These are phyloP conservation scores for Heliconius aoede DNA, from an alignment of 2,888 invertebrate species.

Conservation along the genomic window DNA sequence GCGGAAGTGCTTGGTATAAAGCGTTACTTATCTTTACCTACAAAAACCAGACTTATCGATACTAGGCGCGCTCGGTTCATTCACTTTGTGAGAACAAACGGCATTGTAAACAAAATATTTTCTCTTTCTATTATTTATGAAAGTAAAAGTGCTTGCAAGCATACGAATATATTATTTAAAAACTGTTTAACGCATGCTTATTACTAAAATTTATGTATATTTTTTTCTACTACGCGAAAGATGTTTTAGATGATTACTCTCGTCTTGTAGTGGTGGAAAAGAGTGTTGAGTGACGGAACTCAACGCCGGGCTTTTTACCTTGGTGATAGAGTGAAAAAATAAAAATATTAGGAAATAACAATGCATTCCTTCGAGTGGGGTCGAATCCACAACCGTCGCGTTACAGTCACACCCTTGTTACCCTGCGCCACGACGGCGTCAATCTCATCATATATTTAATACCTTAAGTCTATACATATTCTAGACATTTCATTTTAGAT, in stretches of 20 bases:
- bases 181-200: neutral
- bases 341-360: too few species aligned
- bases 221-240: neutral
- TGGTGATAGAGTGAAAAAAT: too few species aligned
- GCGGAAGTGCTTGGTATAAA: neutral
- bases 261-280: neutral
- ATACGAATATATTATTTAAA: slow-evolving; percentile 19
- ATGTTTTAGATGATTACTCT: too few species aligned
- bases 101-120: slow-evolving; percentile 38
- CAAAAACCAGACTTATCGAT: slow-evolving; percentile 21
- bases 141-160: slow-evolving; percentile 38
- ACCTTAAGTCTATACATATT: neutral
- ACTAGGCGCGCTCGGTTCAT: slow-evolving; percentile 29
- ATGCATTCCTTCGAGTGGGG: too few species aligned
- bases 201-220: neutral
- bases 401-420: too few species aligned
- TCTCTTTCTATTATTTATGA: slow-evolving; percentile 37
- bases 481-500: neutral
- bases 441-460: too few species aligned
- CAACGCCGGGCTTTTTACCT: too few species aligned
- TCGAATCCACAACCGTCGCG: too few species aligned
- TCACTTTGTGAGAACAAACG: slow-evolving; percentile 40
- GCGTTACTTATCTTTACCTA: slow-evolving; percentile 9
- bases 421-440: too few species aligned
- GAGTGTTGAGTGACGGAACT: too few species aligned